Conservation (phyloP, 2,888 invertebrate species). For the Carpatolechia fugitivella region DNA sequence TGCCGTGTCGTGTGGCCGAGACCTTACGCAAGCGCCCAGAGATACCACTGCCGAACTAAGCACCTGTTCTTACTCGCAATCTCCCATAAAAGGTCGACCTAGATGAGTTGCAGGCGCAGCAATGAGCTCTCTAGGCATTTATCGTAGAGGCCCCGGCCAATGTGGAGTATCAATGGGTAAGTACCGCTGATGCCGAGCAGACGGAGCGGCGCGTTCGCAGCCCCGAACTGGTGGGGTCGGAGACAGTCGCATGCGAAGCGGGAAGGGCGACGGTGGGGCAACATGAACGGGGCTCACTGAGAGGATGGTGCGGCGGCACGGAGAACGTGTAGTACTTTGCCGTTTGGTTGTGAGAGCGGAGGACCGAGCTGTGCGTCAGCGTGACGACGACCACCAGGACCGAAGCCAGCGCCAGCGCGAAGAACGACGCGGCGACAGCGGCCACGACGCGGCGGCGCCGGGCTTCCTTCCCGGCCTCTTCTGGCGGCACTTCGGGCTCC, state of each 20-base stretch:
- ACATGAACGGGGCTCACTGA: constrained; percentile 80
- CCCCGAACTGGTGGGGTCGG: constrained; percentile 76
- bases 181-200: constrained; percentile 65
- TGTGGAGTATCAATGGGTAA: constrained; percentile 35
- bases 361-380: constrained; percentile 84
- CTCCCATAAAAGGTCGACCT: constrained; percentile 10
- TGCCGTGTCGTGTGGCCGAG: constrained; percentile 49
- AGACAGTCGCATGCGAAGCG: constrained; percentile 79
- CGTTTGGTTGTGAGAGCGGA: constrained; percentile 81
- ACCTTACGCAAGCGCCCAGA: constrained; percentile 54
- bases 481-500: constrained; percentile 67
- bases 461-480: constrained; percentile 81
- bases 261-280: constrained; percentile 79
- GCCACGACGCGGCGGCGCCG: constrained; percentile 84
- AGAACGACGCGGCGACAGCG: constrained; percentile 84
- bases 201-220: constrained; percentile 72
- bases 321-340: constrained; percentile 83
- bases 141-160: constrained; percentile 31
- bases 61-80: background rate
- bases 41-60: constrained; percentile 28
- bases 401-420: constrained; percentile 85
- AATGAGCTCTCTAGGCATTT: background rate
- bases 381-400: constrained; percentile 88
- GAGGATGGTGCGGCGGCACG: constrained; percentile 80
- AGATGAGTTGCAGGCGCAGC: background rate